Base-by-base conservation (phyloP, 2,113 vertebrate species). In the Rynchops niger region DNA sequence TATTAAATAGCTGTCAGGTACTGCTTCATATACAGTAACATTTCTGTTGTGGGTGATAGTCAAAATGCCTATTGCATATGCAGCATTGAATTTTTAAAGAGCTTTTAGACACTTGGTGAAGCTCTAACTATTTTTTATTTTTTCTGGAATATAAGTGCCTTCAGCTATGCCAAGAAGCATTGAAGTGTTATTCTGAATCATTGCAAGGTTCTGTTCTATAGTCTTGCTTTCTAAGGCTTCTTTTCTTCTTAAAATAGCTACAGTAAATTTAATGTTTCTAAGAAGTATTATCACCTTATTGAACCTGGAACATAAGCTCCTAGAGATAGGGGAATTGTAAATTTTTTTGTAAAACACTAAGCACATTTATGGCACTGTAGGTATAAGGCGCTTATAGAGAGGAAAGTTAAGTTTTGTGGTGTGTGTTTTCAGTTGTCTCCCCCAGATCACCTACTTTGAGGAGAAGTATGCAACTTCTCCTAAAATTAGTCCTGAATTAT, bases 1-100 rank as follows among this genome's bases (percentile, higher is more conserved):
- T 74, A 34, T 66, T 92, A 96, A 97, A 86, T 70, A 93, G 40
- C 49, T 96, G 62, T 91, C 76, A 88, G 66, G 50, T 95, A 15
- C 58, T 86, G 58, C 22, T 88, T 61, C 15, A 0, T 73, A 73
- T 67, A 34, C 47, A 78, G 8, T 55, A 85, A n/a, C 25, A n/a
- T 88, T 83, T 89, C 88, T 96, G 67, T 87, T 70, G 43, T 67
- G 42, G 50, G 34, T 93, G 80, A 88, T 73, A 70, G 66, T 85
- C 0, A 3, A 90, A 93, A 85, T 69, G 61, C 42, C 61, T 74
- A 19, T 87, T 94, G 58, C 63, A 65, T 94, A 83, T 80, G 79
- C 76, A 92, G 21, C 45, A 82, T 15, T 80, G 62, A 85, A 77
- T 90, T 92, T 82, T 76, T 92, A 76, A 91, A 89, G 72, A 63